These are phyloP conservation scores for Zeus faber DNA, from an alignment of 2,113 vertebrate genomes.

Conservation along the genomic window DNA sequence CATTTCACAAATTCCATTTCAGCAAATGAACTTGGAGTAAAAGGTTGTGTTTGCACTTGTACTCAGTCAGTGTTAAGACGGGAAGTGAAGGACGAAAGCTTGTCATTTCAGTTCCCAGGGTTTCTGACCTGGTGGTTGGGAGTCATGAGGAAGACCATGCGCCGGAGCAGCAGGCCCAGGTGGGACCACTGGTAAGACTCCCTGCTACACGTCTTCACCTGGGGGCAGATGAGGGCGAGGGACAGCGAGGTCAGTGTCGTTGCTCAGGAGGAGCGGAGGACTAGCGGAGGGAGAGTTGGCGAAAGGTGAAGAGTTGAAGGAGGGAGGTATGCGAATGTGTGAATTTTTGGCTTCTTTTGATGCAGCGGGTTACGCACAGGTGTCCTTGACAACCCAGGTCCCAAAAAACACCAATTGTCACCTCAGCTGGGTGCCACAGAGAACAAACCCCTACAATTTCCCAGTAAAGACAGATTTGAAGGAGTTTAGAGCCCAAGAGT, in stretches of 20 bases:
- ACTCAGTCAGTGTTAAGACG: no score
- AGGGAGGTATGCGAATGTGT: conserved; percentile 4
- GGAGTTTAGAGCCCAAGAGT: conserved; percentile 21
- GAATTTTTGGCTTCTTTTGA: conserved; percentile 8
- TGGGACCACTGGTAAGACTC: conserved; percentile 75
- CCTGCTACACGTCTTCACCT: conserved; percentile 73
- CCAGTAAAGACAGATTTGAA: conserved; percentile 24
- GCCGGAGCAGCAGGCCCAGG: conserved; percentile 80
- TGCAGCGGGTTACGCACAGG: conserved; percentile 24
- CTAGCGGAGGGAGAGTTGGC: neutral
- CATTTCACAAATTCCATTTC: no score
- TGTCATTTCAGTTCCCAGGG: no score
- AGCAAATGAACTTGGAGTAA: no score
- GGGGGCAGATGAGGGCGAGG: conserved; percentile 8
- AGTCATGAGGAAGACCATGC: conserved; percentile 90
- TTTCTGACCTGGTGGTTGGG: conserved; percentile 85
- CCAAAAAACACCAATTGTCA: conserved; percentile 54
- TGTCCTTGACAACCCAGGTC: conserved; percentile 26
- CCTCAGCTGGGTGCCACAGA: conserved; percentile 44
- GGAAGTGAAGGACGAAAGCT: no score
- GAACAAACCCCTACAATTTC: conserved; percentile 13
- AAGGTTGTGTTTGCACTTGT: no score
- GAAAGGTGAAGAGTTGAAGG: neutral
- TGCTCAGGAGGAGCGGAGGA: neutral
- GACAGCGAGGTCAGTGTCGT: conserved; percentile 13